phyloP scores from a whole-genome alignment of 2,113 vertebrate species.

The Cyphomyrus plagiostoma region DNA sequence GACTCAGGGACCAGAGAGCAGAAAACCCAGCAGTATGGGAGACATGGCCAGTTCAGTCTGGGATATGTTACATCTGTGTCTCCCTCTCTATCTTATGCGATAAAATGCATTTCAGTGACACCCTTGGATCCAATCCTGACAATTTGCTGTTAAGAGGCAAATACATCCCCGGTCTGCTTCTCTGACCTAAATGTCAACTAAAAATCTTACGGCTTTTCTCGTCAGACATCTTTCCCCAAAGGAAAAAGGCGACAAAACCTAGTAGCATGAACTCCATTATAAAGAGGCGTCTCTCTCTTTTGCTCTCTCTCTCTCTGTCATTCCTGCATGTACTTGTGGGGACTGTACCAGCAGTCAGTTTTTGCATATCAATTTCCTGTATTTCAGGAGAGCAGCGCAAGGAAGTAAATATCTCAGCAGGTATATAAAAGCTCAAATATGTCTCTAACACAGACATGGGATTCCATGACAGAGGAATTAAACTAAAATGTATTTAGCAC shows the following conservation, averaged over 20 bases:
- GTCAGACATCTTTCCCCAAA: background rate
- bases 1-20: background rate
- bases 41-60: background rate
- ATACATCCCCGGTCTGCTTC: background rate
- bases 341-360: background rate
- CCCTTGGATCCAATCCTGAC: background rate
- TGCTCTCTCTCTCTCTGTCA: background rate
- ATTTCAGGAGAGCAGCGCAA: background rate
- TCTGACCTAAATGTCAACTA: background rate
- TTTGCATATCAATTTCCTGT: background rate
- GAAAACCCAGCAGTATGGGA: background rate
- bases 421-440: background rate
- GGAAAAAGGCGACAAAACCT: background rate
- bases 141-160: background rate
- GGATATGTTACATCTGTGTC: background rate
- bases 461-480: background rate
- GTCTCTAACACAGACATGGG: background rate
- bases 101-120: background rate
- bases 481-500: background rate
- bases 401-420: background rate
- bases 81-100: background rate
- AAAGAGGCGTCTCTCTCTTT: background rate
- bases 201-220: background rate
- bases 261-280: background rate
- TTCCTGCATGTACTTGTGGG: background rate